Evolutionary conservation across 2,113 vertebrate genomes (phyloP).

Genomic region (Prunella fulvescens): DNA sequence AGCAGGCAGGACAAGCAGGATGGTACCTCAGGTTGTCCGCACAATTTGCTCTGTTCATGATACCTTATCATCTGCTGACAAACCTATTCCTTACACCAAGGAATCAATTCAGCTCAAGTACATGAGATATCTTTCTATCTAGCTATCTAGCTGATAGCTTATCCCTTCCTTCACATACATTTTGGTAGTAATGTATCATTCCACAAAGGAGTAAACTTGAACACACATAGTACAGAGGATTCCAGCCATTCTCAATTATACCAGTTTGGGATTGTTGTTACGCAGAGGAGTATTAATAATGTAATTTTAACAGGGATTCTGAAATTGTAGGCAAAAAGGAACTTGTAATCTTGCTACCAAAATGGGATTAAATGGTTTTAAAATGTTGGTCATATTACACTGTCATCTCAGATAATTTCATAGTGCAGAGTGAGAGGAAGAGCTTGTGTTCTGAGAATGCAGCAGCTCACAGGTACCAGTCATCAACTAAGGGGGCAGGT

Average conservation of each 20-base stretch:
- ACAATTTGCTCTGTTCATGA: background rate
- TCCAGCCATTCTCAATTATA: background rate
- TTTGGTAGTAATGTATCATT: background rate
- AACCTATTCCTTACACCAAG: background rate
- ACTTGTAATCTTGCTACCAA: background rate
- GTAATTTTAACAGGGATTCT: background rate
- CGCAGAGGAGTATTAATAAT: background rate
- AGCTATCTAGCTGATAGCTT: background rate
- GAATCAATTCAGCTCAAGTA: background rate
- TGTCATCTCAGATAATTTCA: background rate
- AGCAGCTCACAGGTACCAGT: fast-evolving
- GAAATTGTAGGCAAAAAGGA: background rate
- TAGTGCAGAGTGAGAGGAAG: background rate
- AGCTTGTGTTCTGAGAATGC: background rate
- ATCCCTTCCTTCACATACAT: background rate
- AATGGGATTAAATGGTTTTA: background rate
- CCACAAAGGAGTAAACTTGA: background rate
- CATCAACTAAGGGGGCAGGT: no score
- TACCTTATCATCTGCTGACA: background rate
- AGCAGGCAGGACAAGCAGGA: background rate
- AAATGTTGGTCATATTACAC: fast-evolving
- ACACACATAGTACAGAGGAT: background rate
- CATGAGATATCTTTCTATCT: background rate
- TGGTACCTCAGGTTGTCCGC: background rate
- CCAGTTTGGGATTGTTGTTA: background rate